Evolutionary conservation across 1,140 invertebrate genomes (phyloP).

Genomic region (Adoxophyes honmai): DNA sequence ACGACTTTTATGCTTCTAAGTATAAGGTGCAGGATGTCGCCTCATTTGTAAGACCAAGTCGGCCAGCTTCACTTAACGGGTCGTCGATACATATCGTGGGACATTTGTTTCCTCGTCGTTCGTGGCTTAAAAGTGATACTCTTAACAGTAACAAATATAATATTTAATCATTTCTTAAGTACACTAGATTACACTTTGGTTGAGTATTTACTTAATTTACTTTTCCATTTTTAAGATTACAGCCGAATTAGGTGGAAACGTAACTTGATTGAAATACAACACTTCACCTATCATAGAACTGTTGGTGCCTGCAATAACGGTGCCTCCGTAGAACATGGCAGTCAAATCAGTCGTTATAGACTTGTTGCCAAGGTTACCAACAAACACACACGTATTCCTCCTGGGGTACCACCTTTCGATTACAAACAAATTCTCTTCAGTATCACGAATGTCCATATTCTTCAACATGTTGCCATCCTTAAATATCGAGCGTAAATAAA

Average conservation of each 20-base stretch:
- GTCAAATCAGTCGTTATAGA: conserved; percentile 83
- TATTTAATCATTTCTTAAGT: too few relatives aligned
- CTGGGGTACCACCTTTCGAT: conserved; percentile 87
- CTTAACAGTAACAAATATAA: too few relatives aligned
- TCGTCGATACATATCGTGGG: too few relatives aligned
- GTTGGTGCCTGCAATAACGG: conserved; percentile 81
- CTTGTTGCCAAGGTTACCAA: conserved; percentile 82
- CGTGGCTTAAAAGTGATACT: too few relatives aligned
- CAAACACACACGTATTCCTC: conserved; percentile 84
- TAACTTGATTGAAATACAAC: conserved; percentile 83
- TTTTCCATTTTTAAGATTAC: conserved; percentile 84
- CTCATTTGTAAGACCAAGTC: too few relatives aligned
- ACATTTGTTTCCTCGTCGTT: too few relatives aligned
- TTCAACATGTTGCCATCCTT: conserved; percentile 79
- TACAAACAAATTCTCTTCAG: conserved; percentile 81
- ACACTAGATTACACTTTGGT: too few relatives aligned
- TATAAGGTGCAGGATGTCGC: too few relatives aligned
- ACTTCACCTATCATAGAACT: conserved; percentile 77
- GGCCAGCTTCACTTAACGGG: too few relatives aligned
- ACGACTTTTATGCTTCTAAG: too few relatives aligned
- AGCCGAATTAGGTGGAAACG: conserved; percentile 79
- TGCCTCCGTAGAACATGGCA: conserved; percentile 85
- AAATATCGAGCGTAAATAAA: conserved; percentile 83
- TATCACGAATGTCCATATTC: conserved; percentile 82
- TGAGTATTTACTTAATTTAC: too few relatives aligned